Percentiles rank a stretch among this genome's conserved stretches.
Conservation (phyloP, 1,140 invertebrate genomes). For the Thalassaphorura encarpata region DNA sequence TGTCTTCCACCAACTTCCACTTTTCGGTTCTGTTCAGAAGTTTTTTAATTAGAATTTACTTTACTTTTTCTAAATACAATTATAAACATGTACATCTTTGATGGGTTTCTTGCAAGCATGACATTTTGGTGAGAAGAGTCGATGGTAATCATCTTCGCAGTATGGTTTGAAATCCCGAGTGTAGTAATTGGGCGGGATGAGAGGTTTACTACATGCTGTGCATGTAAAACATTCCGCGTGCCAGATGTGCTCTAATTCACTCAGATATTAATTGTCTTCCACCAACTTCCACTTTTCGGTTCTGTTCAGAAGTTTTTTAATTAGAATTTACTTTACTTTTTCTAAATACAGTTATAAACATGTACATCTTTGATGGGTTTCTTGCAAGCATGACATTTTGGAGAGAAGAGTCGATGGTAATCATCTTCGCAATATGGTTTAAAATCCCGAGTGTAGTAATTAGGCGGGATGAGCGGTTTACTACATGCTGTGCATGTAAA, state of each 20-base stretch:
- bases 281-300: neutral
- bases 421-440: slow-evolving; percentile 69
- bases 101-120: slow-evolving; percentile 50
- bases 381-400: slow-evolving; percentile 24
- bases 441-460: slow-evolving; percentile 88
- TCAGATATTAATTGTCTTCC: neutral
- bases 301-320: neutral
- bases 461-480: slow-evolving; percentile 89
- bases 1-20: neutral
- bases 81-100: slow-evolving; percentile 36
- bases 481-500: slow-evolving; percentile 52
- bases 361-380: slow-evolving; percentile 20
- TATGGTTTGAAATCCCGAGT: slow-evolving; percentile 58
- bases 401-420: slow-evolving; percentile 22
- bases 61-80: neutral
- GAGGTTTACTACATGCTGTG: slow-evolving; percentile 57
- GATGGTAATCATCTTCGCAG: slow-evolving; percentile 53
- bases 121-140: slow-evolving; percentile 55
- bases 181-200: slow-evolving; percentile 60
- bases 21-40: neutral
- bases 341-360: no score
- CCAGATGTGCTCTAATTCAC: no score
- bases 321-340: no score
- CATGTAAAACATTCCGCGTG: slow-evolving; percentile 83
- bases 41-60: no score